phyloP scores from a whole-genome alignment of 1,140 invertebrate species.

The Cotesia chilonis region DNA sequence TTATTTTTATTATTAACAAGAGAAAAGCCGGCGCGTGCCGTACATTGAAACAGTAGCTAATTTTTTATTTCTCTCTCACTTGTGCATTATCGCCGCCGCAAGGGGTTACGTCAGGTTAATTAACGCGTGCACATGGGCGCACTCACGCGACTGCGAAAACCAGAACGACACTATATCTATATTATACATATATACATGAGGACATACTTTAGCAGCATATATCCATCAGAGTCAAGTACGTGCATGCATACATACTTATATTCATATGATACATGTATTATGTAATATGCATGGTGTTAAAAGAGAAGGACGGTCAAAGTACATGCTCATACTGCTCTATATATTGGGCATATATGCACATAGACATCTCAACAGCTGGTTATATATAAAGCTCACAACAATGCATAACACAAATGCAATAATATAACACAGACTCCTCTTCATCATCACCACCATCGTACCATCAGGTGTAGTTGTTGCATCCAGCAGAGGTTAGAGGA shows the following conservation, averaged over 20 bases:
- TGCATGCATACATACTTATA: background rate
- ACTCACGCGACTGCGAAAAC: conserved; percentile 25
- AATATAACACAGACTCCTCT: conserved; percentile 11
- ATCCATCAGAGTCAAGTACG: too few species aligned
- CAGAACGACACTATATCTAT: background rate
- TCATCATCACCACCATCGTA: background rate
- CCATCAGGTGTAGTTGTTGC: background rate
- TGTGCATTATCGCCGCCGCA: too few species aligned
- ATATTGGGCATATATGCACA: background rate
- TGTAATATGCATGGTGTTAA: too few species aligned
- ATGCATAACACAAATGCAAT: background rate
- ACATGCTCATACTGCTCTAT: background rate
- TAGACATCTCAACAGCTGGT: too few species aligned
- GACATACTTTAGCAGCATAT: too few species aligned
- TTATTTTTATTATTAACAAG: too few species aligned
- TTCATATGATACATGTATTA: background rate
- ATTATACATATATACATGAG: background rate
- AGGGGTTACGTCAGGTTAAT: conserved; percentile 48
- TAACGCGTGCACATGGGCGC: conserved; percentile 27
- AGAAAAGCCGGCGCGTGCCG: conserved; percentile 7
- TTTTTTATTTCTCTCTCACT: conserved; percentile 1
- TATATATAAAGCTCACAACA: too few species aligned
- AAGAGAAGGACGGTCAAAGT: too few species aligned
- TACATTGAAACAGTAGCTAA: conserved; percentile 8
- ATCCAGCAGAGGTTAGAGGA: background rate